Conservation (phyloP, 2,888 invertebrate genomes). For the Synergus gifuensis region DNA sequence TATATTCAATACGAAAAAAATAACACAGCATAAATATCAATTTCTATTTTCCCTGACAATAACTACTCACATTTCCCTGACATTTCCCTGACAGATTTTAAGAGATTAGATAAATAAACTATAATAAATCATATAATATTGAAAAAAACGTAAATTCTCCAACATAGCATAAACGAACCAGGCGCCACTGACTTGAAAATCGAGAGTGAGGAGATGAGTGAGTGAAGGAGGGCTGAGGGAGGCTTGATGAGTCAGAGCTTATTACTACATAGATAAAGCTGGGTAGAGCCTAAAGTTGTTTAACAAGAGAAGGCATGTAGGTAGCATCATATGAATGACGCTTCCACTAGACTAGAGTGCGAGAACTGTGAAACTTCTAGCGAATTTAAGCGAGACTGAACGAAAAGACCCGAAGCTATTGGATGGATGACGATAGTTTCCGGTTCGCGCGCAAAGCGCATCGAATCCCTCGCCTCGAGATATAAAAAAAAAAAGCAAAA, state of each 20-base stretch:
- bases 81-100: no score
- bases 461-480: neutral
- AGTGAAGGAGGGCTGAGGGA: neutral
- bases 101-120: no score
- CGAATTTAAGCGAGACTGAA: conserved; percentile 44
- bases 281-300: conserved; percentile 1
- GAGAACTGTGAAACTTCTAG: conserved; percentile 48
- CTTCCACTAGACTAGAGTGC: conserved; percentile 45
- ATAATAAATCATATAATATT: no score
- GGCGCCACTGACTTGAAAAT: conserved; percentile 38
- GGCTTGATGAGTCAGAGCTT: conserved; percentile 31
- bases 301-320: conserved; percentile 22
- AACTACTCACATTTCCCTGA: no score
- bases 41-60: no score
- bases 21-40: no score
- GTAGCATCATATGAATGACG: conserved; percentile 21
- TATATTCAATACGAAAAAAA: no score
- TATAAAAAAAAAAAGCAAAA: neutral
- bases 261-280: conserved; percentile 7
- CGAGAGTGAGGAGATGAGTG: conserved; percentile 19
- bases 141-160: no score
- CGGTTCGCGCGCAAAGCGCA: conserved; percentile 4
- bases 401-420: conserved; percentile 48
- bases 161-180: conserved; percentile 6
- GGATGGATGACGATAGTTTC: conserved; percentile 6